Evolutionary conservation across 2,888 invertebrate genomes (phyloP), one percentile per base, ranked within the genome.

Genomic region (Diaprepes abbreviatus): DNA sequence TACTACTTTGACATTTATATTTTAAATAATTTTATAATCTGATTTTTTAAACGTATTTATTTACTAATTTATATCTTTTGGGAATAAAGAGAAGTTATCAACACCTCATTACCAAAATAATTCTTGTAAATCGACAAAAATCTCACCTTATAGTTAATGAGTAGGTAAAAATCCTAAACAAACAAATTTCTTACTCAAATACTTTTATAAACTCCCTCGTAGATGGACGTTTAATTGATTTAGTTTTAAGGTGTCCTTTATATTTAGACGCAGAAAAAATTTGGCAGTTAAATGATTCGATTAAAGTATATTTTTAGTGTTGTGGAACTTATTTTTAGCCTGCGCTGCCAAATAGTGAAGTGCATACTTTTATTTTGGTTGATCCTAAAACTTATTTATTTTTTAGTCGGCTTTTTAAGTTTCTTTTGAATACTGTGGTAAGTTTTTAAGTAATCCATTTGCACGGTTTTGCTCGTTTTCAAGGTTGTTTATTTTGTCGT

Each of bases 261-360:
- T 31, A 59, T 50, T 60, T 48, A 35, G 48, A 60, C 62, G 52
- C 38, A 69, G 57, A 69, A 69, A 69, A 69, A 59, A 59, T 45
- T 69, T 63, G 69, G 64, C 64, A 64, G 45, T 55, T 35, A 62
- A 62, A 68, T 59, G 59, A 45, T 59, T 59, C 43, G 59, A 59
- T 59, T 59, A 48, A 57, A 58, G 21, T 19, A 19, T 69, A 64
- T 69, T 69, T 64, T 69, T 69, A 69, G 69, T 57, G 58, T 48
- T 31, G 59, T 12, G 24, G 28, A 31, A 40, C 43, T 57, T 69
- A 69, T 63, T 69, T 68, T 63, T 64, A 64, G 24, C 14, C 43
- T 4, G 43, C 63, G 54, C 24, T 35, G 19, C 54, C 40, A 31
- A 63, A 63, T 63, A 63, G 54, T 63, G 35, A 63, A 54, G 28